Conservation (phyloP, 2,888 invertebrate species). For the Sphinx pinastri region DNA sequence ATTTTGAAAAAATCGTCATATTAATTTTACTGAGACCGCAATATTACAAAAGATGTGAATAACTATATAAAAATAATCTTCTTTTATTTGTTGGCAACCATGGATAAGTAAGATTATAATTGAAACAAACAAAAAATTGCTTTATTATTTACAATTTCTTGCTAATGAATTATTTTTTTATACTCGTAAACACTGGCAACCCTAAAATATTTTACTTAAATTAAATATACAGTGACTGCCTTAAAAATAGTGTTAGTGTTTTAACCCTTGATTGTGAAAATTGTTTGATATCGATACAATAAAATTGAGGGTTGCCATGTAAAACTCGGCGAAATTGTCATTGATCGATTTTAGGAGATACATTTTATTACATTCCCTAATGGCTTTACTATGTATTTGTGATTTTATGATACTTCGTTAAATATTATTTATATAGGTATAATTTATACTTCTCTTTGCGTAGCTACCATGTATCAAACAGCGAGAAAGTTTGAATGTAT, state of each 20-base stretch:
- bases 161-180: slow-evolving; percentile 6
- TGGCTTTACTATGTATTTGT: slow-evolving; percentile 21
- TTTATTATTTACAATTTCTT: slow-evolving; percentile 1
- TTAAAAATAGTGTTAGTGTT: slow-evolving; percentile 10
- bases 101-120: slow-evolving; percentile 1
- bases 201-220: neutral
- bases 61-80: neutral
- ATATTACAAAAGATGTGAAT: neutral
- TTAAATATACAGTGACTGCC: slow-evolving; percentile 16
- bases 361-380: slow-evolving; percentile 22
- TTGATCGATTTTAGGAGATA: slow-evolving; percentile 7
- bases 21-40: neutral
- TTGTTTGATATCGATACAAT: neutral
- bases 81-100: slow-evolving; percentile 11
- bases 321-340: slow-evolving; percentile 10
- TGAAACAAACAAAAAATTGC: neutral
- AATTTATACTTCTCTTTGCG: slow-evolving; percentile 20
- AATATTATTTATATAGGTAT: slow-evolving; percentile 23
- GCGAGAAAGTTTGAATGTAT: slow-evolving; percentile 11
- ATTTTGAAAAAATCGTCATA: neutral
- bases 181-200: slow-evolving; percentile 8
- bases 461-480: slow-evolving; percentile 18
- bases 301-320: slow-evolving; percentile 16
- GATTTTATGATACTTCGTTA: slow-evolving; percentile 12
- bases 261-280: neutral